Evolutionary conservation across 2,113 vertebrate species (phyloP).

Genomic region (Chloropsis hardwickii): DNA sequence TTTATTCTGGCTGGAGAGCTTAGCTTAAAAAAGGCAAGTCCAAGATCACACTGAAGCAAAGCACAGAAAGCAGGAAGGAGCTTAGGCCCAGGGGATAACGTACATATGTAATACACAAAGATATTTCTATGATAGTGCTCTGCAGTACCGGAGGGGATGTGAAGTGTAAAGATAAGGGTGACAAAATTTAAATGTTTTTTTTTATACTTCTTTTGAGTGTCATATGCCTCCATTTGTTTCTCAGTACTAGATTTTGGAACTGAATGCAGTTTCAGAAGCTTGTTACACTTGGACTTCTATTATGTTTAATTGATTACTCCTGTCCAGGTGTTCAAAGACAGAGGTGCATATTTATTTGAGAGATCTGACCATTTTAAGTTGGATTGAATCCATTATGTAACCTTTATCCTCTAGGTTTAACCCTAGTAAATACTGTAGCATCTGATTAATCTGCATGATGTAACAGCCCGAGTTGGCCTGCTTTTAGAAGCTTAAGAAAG

Average conservation of each 20-base stretch:
- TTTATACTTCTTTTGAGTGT: not conserved
- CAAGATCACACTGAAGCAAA: not conserved
- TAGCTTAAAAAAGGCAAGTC: not conserved
- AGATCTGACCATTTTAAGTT: not conserved
- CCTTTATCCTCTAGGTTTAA: conserved; percentile 11
- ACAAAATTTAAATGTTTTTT: not conserved
- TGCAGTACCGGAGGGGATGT: not conserved
- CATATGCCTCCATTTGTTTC: not conserved
- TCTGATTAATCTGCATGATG: conserved; percentile 54
- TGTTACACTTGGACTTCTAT: not conserved
- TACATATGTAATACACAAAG: not conserved
- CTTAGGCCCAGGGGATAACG: not conserved
- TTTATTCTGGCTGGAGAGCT: not conserved
- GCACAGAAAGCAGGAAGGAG: not conserved
- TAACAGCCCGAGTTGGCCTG: conserved; percentile 48
- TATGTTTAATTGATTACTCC: not conserved
- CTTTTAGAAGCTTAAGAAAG: conserved; percentile 11
- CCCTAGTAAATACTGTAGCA: conserved; percentile 1
- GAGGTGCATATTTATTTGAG: not conserved
- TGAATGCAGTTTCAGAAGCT: not conserved
- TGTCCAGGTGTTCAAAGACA: not conserved
- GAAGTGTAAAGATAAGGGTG: not conserved
- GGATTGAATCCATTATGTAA: conserved; percentile 35
- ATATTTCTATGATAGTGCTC: not conserved
- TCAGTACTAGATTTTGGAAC: not conserved